phyloP scores from a whole-genome alignment of 2,797 vertebrate genomes.

The Gallinago nigripennis region DNA sequence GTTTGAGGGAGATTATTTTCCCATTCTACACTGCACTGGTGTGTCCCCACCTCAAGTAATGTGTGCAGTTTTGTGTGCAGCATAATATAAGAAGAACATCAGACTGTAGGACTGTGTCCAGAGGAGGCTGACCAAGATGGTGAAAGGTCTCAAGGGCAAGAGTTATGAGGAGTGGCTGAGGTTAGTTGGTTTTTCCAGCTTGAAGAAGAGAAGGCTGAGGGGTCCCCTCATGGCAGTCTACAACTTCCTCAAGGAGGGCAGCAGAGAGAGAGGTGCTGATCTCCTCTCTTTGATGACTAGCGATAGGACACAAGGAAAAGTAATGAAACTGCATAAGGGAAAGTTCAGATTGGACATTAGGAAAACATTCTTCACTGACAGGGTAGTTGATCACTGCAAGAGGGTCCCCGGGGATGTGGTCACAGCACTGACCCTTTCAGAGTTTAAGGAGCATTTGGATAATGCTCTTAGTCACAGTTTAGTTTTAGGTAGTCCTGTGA shows the following conservation, averaged over 20 bases:
- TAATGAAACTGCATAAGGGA: not conserved
- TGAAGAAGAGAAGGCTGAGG: not conserved
- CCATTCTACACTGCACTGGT: not conserved
- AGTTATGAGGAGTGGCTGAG: accelerated
- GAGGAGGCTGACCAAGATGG: not conserved
- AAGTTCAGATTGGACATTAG: not conserved
- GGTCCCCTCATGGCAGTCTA: not conserved
- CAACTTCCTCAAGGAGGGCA: not conserved
- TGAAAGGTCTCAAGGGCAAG: not conserved
- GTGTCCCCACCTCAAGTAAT: accelerated
- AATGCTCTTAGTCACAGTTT: not conserved
- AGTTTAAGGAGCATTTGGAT: not conserved
- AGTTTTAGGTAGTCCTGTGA: not conserved
- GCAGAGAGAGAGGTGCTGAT: accelerated
- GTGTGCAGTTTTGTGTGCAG: not conserved
- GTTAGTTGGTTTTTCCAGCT: not conserved
- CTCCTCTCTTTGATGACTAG: not conserved
- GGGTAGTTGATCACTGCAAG: not conserved
- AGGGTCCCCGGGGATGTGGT: not conserved
- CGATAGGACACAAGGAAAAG: accelerated
- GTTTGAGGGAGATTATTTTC: accelerated
- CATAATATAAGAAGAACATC: not conserved
- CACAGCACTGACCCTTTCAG: not conserved
- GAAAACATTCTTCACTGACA: not conserved
- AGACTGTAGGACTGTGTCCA: not conserved